These are phyloP conservation scores for Neomorphus geoffroyi DNA, from an alignment of 2,797 vertebrate species.

Conservation along the genomic window DNA sequence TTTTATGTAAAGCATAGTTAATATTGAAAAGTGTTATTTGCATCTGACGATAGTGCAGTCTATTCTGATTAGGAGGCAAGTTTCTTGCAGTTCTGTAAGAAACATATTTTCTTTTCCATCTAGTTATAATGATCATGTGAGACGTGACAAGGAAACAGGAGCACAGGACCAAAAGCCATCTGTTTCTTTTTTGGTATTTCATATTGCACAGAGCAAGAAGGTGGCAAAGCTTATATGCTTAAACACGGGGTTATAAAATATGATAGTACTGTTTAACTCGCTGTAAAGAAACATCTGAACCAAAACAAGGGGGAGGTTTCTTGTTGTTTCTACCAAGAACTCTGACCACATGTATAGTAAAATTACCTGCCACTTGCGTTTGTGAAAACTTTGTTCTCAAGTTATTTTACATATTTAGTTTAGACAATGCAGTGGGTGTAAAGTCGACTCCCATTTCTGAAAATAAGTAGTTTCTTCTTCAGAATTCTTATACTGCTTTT, in stretches of 20 bases:
- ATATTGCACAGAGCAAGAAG: conserved; percentile 3
- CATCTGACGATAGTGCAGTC: neutral
- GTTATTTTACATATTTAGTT: conserved; percentile 11
- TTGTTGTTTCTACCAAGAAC: neutral
- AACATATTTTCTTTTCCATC: conserved; percentile 53
- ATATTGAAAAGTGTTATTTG: neutral
- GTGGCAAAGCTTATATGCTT: conserved; percentile 37
- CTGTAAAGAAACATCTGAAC: neutral
- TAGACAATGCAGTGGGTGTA: neutral
- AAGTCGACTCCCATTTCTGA: neutral
- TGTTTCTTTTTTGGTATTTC: conserved; percentile 50
- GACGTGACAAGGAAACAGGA: conserved; percentile 59
- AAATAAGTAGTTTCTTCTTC: conserved; percentile 7
- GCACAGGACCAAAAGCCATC: conserved; percentile 62
- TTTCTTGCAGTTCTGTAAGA: conserved; percentile 49
- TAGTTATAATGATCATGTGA: conserved; percentile 45
- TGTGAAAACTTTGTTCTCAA: conserved; percentile 26
- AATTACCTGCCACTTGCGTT: neutral
- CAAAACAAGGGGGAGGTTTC: neutral
- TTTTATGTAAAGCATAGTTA: neutral
- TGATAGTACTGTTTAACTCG: neutral
- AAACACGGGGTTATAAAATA: neutral
- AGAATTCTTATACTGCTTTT: neutral
- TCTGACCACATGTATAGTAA: conserved; percentile 6
- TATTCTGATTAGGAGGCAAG: conserved; percentile 30